Evolutionary conservation across 2,797 vertebrate species (phyloP).

Genomic region (Apogon hyalosoma): DNA sequence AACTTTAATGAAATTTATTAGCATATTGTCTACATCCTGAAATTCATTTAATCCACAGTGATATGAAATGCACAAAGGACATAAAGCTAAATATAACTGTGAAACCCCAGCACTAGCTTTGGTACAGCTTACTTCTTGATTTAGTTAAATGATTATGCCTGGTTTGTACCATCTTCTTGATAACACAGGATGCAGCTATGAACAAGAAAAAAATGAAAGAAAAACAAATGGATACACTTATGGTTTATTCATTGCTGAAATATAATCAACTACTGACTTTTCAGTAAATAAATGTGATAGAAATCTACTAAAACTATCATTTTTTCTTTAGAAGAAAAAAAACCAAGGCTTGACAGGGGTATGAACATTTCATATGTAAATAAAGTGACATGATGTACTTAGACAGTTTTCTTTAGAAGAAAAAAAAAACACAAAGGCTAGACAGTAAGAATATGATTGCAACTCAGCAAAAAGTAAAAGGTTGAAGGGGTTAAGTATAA

Average conservation of each 20-base stretch:
- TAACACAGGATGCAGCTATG: constrained; percentile 20
- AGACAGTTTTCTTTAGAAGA: constrained; percentile 75
- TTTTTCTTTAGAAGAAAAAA: constrained; percentile 81
- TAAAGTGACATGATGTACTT: constrained; percentile 76
- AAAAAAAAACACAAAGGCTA: constrained; percentile 71
- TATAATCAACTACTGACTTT: constrained; percentile 88
- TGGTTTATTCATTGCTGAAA: constrained; percentile 88
- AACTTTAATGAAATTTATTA: constrained; percentile 32
- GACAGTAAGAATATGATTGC: constrained; percentile 82
- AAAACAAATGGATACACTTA: constrained; percentile 81
- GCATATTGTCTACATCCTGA: constrained; percentile 54
- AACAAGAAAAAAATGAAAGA: constrained; percentile 63
- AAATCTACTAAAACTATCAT: constrained; percentile 85
- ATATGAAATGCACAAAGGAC: constrained; percentile 40
- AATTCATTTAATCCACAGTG: constrained; percentile 47
- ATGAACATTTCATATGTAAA: constrained; percentile 76
- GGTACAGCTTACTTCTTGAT: constrained; percentile 28
- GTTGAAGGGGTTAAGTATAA: constrained; percentile 76
- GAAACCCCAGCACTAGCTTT: constrained; percentile 43
- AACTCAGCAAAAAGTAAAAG: constrained; percentile 81
- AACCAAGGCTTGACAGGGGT: constrained; percentile 77
- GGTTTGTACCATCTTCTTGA: constrained; percentile 37
- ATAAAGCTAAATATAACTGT: constrained; percentile 28
- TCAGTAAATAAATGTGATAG: constrained; percentile 88
- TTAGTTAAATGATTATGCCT: constrained; percentile 5